phyloP scores from a whole-genome alignment of 2,888 invertebrate genomes.

The Heliconius sara region DNA sequence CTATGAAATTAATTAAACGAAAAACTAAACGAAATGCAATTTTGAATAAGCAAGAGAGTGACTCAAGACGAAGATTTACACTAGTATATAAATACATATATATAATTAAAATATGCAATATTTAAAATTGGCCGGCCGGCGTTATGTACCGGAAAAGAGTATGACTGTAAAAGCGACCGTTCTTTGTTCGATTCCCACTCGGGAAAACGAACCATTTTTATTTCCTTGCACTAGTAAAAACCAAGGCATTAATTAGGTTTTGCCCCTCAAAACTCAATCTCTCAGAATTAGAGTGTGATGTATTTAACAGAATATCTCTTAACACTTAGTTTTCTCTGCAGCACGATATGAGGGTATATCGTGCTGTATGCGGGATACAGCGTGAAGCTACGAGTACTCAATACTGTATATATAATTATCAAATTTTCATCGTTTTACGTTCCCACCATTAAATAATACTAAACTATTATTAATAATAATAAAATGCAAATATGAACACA shows the following conservation, averaged over 20 bases:
- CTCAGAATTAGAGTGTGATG: too few species aligned
- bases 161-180: not conserved
- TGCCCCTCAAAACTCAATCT: too few species aligned
- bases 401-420: not conserved
- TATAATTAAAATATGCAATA: not conserved
- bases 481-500: constrained; percentile 31
- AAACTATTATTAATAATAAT: not conserved
- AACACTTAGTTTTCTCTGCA: too few species aligned
- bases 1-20: too few species aligned
- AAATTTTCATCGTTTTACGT: not conserved
- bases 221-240: too few species aligned
- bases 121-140: not conserved
- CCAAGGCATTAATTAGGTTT: too few species aligned
- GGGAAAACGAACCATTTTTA: not conserved
- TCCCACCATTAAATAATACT: not conserved
- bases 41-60: too few species aligned
- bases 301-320: too few species aligned
- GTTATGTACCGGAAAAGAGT: not conserved
- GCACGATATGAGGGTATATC: not conserved
- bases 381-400: not conserved
- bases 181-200: not conserved
- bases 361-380: not conserved
- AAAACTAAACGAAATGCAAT: too few species aligned
- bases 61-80: too few species aligned
- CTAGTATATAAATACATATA: not conserved